Evolutionary conservation across 2,888 invertebrate species (phyloP), one percentile per base, ranked within the genome.

Genomic region (Tetragonisca angustula): DNA sequence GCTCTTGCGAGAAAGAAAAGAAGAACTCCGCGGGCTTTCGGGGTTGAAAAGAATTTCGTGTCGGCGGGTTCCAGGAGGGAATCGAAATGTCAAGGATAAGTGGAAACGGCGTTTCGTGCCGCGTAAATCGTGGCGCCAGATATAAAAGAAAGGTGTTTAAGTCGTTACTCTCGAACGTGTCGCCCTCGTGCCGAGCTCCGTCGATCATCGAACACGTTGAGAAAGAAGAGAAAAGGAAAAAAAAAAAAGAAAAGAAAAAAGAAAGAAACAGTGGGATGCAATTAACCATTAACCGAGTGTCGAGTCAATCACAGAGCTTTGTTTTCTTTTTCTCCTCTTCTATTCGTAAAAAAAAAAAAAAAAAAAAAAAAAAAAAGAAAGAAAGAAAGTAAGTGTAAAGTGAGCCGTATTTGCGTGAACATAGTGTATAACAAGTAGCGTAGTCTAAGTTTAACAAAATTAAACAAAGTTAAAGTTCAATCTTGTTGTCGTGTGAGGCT

Each of bases 391-490:
- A 17, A 24, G 15, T 27, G 61, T 62, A 6, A 72, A 49, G 49
- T 27, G 74, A 75, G 5, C 21, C 50, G 24, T 19, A 27, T 9
- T 65, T 67, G 56, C 65, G 75, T 67, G 75, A 68, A 49, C 5
- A 36, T 36, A 24, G 64, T 24, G 27, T 52, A 19, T 6, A 52
- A 52, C 52, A 19, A 36, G 36, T 36, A 32, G 32, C 32, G 36
- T 36, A 36, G 36, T 36, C 36, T 36, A 36, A 36, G 36, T 36
- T 36, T 27, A 27, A 27, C 27, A 27, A 27, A 27, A 27, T 36
- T 2, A 36, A 36, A 36, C 36, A 36, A 36, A 36, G 36, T 36
- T 32, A 4, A 32, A 32, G 36, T 36, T 36, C 36, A 9, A 36
- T 36, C 1, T 36, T 1, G 36, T 36, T 36, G 32, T 32, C 27